Evolutionary conservation across 92 coral and sea anemone species (phyloP).

Genomic region (Isaurus tuberculatus): DNA sequence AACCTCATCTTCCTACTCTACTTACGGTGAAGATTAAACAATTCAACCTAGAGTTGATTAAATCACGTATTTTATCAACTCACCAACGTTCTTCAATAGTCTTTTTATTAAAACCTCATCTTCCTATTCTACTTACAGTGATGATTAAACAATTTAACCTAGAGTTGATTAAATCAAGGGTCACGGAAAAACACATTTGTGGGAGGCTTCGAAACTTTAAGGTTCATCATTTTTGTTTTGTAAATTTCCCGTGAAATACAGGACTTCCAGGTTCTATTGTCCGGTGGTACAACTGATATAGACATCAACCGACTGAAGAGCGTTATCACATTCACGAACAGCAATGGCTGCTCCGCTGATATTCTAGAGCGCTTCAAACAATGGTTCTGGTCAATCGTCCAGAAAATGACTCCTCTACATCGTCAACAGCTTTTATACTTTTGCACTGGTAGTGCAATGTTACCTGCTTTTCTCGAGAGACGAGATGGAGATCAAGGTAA

Average conservation of each 20-base stretch:
- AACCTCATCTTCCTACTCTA: too few relatives aligned
- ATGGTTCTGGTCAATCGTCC: slow-evolving; percentile 97
- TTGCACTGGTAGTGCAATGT: slow-evolving; percentile 91
- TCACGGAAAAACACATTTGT: too few relatives aligned
- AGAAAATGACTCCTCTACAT: slow-evolving; percentile 91
- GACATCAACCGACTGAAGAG: slow-evolving; percentile 84
- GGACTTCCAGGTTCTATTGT: slow-evolving; percentile 87
- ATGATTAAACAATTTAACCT: too few relatives aligned
- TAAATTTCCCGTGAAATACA: neutral
- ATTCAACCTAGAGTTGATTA: too few relatives aligned
- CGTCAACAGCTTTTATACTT: slow-evolving; percentile 89
- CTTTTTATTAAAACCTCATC: too few relatives aligned
- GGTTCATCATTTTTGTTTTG: neutral
- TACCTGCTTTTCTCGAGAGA: slow-evolving; percentile 88
- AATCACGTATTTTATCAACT: too few relatives aligned
- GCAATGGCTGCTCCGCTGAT: slow-evolving; percentile 90
- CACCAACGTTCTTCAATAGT: too few relatives aligned
- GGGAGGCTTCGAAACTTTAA: too few relatives aligned
- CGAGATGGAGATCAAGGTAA: slow-evolving; percentile 92
- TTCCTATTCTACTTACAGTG: too few relatives aligned
- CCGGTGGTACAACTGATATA: slow-evolving; percentile 93
- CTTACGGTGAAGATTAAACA: too few relatives aligned
- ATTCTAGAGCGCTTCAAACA: slow-evolving; percentile 88
- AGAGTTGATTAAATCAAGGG: too few relatives aligned
- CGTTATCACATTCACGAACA: slow-evolving; percentile 85